Evolutionary conservation across 2,113 vertebrate species (phyloP).

Genomic region (Gadus macrocephalus): DNA sequence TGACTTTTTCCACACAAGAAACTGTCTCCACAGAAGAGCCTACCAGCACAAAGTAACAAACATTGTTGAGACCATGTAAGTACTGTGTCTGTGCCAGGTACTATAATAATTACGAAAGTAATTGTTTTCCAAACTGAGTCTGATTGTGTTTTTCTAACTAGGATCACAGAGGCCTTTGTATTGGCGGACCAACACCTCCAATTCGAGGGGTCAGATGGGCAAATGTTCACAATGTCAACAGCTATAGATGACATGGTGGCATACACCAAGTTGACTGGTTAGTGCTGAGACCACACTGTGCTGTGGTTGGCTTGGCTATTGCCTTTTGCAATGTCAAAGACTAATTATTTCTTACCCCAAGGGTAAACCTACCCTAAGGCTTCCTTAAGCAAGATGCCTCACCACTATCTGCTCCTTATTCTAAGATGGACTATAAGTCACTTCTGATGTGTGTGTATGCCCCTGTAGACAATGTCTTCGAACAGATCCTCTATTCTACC

Average conservation of each 20-base stretch:
- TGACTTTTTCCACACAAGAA: constrained; percentile 92
- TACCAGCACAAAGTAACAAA: constrained; percentile 92
- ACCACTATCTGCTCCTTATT: too few relatives aligned
- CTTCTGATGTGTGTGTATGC: too few relatives aligned
- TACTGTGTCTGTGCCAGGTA: constrained; percentile 10
- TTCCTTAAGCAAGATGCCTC: too few relatives aligned
- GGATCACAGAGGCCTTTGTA: constrained; percentile 90
- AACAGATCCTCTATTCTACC: too few relatives aligned
- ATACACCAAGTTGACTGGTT: constrained; percentile 90
- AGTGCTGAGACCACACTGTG: too few relatives aligned
- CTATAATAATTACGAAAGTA: too few relatives aligned
- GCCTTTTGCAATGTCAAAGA: too few relatives aligned
- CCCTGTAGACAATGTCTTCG: too few relatives aligned
- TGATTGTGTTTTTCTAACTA: constrained; percentile 38
- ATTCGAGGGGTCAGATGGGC: constrained; percentile 72
- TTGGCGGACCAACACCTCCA: constrained; percentile 80
- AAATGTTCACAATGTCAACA: constrained; percentile 75
- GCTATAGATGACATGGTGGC: constrained; percentile 94
- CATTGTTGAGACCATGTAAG: constrained; percentile 93
- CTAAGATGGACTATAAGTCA: constrained; percentile 10
- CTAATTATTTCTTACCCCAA: constrained; percentile 39
- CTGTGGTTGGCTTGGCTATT: too few relatives aligned
- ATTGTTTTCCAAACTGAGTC: neutral
- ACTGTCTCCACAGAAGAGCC: constrained; percentile 85
- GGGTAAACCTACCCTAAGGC: too few relatives aligned